Evolutionary conservation across 2,888 invertebrate genomes (phyloP), one percentile per base, ranked within the genome.

Genomic region (Platycnemis pennipes): DNA sequence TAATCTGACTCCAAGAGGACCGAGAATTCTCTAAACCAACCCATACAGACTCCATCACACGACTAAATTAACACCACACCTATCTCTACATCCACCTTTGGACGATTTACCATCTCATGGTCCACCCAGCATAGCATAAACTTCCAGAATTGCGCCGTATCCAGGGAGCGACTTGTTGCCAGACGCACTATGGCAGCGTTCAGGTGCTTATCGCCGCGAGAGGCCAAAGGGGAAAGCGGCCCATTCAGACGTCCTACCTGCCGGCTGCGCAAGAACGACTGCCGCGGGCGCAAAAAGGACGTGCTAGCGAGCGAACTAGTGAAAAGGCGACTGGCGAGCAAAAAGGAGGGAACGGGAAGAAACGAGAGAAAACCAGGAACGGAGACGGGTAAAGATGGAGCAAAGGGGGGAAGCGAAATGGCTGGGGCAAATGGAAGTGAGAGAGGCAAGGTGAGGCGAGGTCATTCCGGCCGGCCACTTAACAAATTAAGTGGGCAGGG

Each of bases 401-500:
- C 26, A 53, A 26, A 91, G 26, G 22, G 46, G n/a, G 89, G 46
- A 56, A 4, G n/a, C 22, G 53, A 42, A 13, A n/a, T 2, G 19
- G 42, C 44, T 7, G 86, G 86, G 44, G 42, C 0, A 22, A 7
- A 42, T 42, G 7, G 87, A 44, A 87, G 87, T 49, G 53, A 56
- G 89, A 16, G 31, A 16, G n/a, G 88, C 1, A 44, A 7, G 4
- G 26, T 2, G 87, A n/a, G 45, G 11, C 31, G 16, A 45, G 49
- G 11, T 49, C 56, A 56, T 53, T 53, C 42, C 7, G 44, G 63
- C 44, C n/a, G 91, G 44, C 91, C 91, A 91, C 91, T 91, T 91
- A 91, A 91, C 91, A 91, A 91, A 91, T 91, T 91, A 91, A 91
- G 63, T 63, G 91, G 56, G 44, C 63, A 45, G 45, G 87, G n/a